Evolutionary conservation across 2,888 invertebrate genomes (phyloP).

Genomic region (Prenolepis imparis): DNA sequence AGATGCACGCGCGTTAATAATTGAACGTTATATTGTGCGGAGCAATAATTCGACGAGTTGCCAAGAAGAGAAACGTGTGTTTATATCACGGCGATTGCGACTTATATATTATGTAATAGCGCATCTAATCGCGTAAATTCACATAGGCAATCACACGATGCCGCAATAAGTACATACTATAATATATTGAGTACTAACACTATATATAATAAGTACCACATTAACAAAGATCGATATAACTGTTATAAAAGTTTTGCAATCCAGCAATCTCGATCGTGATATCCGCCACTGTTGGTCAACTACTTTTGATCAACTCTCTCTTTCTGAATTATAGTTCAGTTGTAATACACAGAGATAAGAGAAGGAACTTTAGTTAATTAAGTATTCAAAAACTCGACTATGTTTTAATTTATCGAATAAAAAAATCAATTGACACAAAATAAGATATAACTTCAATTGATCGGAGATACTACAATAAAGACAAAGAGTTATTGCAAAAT

Average conservation of each 20-base stretch:
- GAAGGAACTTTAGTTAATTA: not conserved
- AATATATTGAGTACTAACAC: not conserved
- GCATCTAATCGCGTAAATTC: not conserved
- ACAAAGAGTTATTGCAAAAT: constrained; percentile 11
- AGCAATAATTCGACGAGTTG: constrained; percentile 13
- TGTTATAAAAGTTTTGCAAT: constrained; percentile 20
- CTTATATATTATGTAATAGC: constrained; percentile 15
- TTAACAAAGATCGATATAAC: not conserved
- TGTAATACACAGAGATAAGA: not conserved
- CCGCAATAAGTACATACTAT: not conserved
- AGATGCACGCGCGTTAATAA: not conserved
- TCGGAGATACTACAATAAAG: not conserved
- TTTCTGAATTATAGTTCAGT: not conserved
- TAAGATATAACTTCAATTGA: not conserved
- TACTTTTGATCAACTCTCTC: not conserved
- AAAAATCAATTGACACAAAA: not conserved
- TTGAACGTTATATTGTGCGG: constrained; percentile 3
- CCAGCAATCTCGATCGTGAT: not conserved
- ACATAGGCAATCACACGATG: not conserved
- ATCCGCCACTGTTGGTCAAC: not conserved
- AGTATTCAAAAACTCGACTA: not conserved
- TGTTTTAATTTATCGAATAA: not conserved
- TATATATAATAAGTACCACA: not conserved
- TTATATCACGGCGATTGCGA: constrained; percentile 19
- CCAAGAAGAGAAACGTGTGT: not conserved